Evolutionary conservation across 2,113 vertebrate genomes (phyloP).

Genomic region (Rhinolophus sinicus): DNA sequence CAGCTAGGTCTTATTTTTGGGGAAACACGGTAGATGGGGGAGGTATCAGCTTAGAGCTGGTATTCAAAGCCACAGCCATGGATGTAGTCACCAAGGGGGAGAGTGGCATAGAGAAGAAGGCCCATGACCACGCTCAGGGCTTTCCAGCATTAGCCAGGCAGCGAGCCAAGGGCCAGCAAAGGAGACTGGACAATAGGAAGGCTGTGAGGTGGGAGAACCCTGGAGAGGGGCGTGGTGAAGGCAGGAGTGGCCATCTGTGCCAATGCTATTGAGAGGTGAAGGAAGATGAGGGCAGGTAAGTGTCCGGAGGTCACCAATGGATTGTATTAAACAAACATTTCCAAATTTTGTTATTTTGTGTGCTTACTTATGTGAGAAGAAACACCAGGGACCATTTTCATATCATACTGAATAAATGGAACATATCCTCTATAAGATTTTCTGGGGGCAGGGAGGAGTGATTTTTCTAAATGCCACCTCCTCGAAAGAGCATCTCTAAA

Average conservation of each 20-base stretch:
- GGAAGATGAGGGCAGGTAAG: neutral
- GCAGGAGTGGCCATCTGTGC: rapidly evolving
- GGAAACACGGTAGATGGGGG: neutral
- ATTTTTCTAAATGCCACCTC: neutral
- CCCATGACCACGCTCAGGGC: neutral
- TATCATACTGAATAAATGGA: neutral
- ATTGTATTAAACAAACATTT: neutral
- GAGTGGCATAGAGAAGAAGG: neutral
- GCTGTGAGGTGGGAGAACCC: neutral
- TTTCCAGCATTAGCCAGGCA: neutral
- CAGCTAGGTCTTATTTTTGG: no score
- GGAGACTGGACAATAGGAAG: neutral
- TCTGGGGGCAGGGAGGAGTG: neutral
- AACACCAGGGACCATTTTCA: neutral
- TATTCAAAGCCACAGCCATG: neutral
- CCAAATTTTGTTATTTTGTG: neutral
- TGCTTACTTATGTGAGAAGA: neutral
- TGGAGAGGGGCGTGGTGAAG: neutral
- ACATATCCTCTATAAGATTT: neutral
- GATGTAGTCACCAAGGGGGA: neutral
- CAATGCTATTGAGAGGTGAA: neutral
- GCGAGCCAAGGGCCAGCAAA: neutral
- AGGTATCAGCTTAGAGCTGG: neutral
- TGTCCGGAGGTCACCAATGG: neutral
- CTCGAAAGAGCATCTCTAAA: neutral